phyloP scores from a whole-genome alignment of 2,888 invertebrate genomes.

The Drosophila vallismaia region DNA sequence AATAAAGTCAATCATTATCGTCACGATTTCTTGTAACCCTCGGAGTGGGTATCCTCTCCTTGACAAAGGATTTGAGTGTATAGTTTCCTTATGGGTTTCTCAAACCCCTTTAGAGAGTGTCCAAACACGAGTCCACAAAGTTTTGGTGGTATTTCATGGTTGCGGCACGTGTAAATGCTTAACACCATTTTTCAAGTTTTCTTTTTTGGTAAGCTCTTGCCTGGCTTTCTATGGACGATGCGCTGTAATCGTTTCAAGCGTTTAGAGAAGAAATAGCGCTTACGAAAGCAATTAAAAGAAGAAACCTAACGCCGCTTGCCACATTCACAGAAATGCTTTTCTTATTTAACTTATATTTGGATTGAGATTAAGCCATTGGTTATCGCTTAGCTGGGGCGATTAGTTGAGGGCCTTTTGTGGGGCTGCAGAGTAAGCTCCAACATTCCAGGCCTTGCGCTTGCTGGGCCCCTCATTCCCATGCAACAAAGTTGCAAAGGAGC shows the following conservation, averaged over 20 bases:
- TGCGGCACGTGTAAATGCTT: constrained; percentile 76
- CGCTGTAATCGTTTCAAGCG: constrained; percentile 66
- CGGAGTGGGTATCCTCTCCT: too few relatives aligned
- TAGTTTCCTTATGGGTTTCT: too few relatives aligned
- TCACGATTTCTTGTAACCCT: too few relatives aligned
- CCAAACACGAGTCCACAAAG: constrained; percentile 1
- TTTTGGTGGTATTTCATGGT: constrained; percentile 48
- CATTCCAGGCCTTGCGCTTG: constrained; percentile 20
- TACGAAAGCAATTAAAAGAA: constrained; percentile 66
- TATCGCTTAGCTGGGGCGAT: constrained; percentile 35
- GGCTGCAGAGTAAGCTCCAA: constrained; percentile 22
- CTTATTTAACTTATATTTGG: constrained; percentile 1
- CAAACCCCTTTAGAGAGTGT: too few relatives aligned
- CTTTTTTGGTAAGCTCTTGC: constrained; percentile 57
- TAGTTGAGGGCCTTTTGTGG: constrained; percentile 44
- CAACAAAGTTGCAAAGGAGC: constrained; percentile 69
- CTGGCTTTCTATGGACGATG: constrained; percentile 69
- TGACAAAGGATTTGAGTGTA: too few relatives aligned
- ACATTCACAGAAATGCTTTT: not conserved
- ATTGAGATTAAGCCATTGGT: constrained; percentile 14
- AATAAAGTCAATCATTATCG: too few relatives aligned
- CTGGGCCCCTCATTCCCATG: constrained; percentile 55
- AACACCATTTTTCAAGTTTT: constrained; percentile 64
- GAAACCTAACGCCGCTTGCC: constrained; percentile 9
- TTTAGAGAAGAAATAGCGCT: constrained; percentile 44